These are phyloP conservation scores for Anoplopoma fimbria DNA, from an alignment of 2,113 vertebrate genomes.

Conservation along the genomic window DNA sequence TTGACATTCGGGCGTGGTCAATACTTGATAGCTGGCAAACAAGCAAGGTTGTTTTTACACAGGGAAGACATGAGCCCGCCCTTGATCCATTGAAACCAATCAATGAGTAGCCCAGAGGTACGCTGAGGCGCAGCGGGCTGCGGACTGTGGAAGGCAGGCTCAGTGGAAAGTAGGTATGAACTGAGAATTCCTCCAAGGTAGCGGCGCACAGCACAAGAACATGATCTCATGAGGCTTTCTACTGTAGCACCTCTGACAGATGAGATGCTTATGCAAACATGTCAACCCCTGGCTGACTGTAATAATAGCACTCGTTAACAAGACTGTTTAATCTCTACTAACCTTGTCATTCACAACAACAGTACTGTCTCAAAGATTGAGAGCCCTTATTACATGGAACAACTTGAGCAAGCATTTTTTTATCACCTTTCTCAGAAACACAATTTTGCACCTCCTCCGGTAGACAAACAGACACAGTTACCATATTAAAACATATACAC, in stretches of 20 bases:
- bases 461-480: not conserved
- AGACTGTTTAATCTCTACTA: slow-evolving; percentile 1
- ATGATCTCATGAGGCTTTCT: slow-evolving; percentile 35
- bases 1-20: slow-evolving; percentile 61
- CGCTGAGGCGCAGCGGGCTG: not conserved
- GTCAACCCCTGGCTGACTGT: slow-evolving; percentile 4
- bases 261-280: slow-evolving; percentile 25
- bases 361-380: slow-evolving; percentile 1
- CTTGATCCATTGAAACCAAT: slow-evolving; percentile 63
- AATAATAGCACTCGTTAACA: not conserved
- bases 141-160: slow-evolving; percentile 28
- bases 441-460: not conserved
- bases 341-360: slow-evolving; percentile 22
- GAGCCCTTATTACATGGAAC: not conserved
- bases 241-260: slow-evolving; percentile 4
- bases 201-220: not conserved
- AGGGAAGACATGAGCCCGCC: slow-evolving; percentile 36
- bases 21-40: slow-evolving; percentile 63
- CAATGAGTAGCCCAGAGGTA: slow-evolving; percentile 53
- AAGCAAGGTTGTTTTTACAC: slow-evolving; percentile 47
- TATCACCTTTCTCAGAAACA: slow-evolving; percentile 2
- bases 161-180: slow-evolving; percentile 26
- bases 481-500: not conserved
- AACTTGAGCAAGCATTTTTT: not conserved
- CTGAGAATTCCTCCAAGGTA: slow-evolving; percentile 28